phyloP scores from a whole-genome alignment of 2,797 vertebrate genomes.

The Pitangus sulphuratus region DNA sequence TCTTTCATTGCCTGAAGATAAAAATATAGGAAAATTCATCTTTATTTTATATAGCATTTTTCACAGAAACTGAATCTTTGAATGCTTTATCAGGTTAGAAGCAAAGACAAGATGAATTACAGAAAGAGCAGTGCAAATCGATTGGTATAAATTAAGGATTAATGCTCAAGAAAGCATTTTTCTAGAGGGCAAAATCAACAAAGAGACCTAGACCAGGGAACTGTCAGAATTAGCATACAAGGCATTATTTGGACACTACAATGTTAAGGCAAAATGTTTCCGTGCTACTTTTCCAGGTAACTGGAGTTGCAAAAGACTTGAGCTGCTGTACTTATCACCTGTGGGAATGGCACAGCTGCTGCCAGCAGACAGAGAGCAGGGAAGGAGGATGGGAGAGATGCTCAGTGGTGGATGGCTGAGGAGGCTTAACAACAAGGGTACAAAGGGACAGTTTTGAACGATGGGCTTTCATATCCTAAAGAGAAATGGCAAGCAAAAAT shows the following conservation, averaged over 20 bases:
- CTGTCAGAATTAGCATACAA: not conserved
- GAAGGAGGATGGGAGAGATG: not conserved
- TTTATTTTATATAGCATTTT: not conserved
- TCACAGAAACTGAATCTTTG: not conserved
- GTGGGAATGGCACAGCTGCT: accelerated
- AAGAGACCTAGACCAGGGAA: not conserved
- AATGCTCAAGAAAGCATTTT: not conserved
- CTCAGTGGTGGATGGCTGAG: not conserved
- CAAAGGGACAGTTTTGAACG: not conserved
- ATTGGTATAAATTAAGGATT: not conserved
- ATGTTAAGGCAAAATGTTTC: not conserved
- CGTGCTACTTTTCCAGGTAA: not conserved
- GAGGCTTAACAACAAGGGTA: not conserved
- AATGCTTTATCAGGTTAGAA: not conserved
- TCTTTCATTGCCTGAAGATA: not conserved
- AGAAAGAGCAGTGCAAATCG: not conserved
- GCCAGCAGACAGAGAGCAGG: not conserved
- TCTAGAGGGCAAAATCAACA: not conserved
- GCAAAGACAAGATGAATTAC: not conserved
- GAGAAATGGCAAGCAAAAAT: not conserved
- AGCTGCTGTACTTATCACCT: too few species aligned
- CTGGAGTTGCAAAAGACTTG: not conserved
- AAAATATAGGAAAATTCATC: not conserved
- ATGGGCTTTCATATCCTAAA: not conserved
- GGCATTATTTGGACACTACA: not conserved